Percentiles rank a stretch among this genome's conserved stretches.
These are phyloP conservation scores for Cricetomys ansorgei DNA, from an alignment of 2,113 vertebrate genomes.

Conservation along the genomic window DNA sequence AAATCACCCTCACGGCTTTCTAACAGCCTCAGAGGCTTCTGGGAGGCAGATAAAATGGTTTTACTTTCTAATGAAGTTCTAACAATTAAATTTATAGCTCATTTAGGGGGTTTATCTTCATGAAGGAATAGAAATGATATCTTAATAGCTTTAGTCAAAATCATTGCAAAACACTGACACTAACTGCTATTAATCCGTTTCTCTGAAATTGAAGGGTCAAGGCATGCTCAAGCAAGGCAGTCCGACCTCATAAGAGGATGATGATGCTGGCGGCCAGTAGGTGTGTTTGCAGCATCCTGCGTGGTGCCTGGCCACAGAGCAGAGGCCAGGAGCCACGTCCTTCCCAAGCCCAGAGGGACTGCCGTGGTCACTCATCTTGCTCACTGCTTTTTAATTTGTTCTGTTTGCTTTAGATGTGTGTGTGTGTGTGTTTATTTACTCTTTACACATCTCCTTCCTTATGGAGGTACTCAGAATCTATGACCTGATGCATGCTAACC, in stretches of 20 bases:
- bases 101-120: slow-evolving; percentile 10
- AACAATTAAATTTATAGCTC: slow-evolving; percentile 27
- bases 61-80: slow-evolving; percentile 16
- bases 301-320: too few relatives aligned
- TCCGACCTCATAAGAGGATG: background rate
- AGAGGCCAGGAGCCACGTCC: background rate
- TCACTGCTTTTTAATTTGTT: background rate
- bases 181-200: slow-evolving; percentile 4
- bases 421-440: background rate
- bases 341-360: background rate
- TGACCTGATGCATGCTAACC: background rate
- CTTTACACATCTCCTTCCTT: background rate
- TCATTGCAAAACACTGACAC: background rate
- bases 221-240: background rate
- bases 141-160: background rate
- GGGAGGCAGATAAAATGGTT: background rate
- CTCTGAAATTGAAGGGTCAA: slow-evolving; percentile 5
- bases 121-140: background rate
- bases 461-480: background rate
- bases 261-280: background rate
- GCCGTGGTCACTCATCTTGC: background rate
- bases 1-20: slow-evolving; percentile 34
- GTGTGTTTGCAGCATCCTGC: background rate
- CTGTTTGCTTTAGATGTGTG: background rate
- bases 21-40: background rate